Base-by-base conservation (phyloP, 2,888 invertebrate species). In the Xestoiulus laeticollis region DNA sequence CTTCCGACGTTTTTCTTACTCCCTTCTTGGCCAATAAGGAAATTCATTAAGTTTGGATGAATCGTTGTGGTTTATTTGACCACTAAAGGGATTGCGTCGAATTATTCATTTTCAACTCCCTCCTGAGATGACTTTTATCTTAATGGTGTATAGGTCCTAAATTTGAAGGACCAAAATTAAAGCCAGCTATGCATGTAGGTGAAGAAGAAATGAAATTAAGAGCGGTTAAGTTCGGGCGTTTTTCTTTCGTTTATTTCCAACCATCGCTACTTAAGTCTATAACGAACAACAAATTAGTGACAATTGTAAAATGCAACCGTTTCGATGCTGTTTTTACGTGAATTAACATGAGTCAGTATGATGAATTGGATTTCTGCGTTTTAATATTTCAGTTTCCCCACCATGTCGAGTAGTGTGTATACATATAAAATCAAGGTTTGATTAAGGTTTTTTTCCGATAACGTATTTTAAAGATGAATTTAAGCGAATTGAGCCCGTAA, bases 261-360 rank as follows among this genome's bases (percentile, higher is more conserved):
- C 30, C 78, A 78, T 78, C 78, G 78, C 78, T 78, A 78, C 30
- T 30, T 78, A 78, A 78, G 78, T 78, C 78, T 78, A 78, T 78
- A 30, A 78, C 30, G 78, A 78, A 78, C 78, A 30, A 78, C 30
- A 78, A 78, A 78, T 30, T 78, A 78, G 30, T 78, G 78, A 78
- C 78, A 78, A 78, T 10, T 16, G 12, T 26, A 30, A 78, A 78
- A 78, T 26, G 30, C 30, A 78, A 78, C 26, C 78, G 26, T 30
- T 78, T 78, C 26, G 78, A 12, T 78, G 10, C 26, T 26, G 14
- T 30, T 30, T 14, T 12, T 22, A 22, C 10, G 30, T 10, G 30
- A 78, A 30, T 30, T 16, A 1, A 14, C 16, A 38, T 38, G 26
- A 68, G 68, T 48, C 48, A 1, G 12, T 30, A 26, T 4, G 10